A percentile compares a stretch with the other conserved stretches of the same genome.
Evolutionary conservation across 2,888 invertebrate genomes (phyloP).

Genomic region (Protonemura montana): DNA sequence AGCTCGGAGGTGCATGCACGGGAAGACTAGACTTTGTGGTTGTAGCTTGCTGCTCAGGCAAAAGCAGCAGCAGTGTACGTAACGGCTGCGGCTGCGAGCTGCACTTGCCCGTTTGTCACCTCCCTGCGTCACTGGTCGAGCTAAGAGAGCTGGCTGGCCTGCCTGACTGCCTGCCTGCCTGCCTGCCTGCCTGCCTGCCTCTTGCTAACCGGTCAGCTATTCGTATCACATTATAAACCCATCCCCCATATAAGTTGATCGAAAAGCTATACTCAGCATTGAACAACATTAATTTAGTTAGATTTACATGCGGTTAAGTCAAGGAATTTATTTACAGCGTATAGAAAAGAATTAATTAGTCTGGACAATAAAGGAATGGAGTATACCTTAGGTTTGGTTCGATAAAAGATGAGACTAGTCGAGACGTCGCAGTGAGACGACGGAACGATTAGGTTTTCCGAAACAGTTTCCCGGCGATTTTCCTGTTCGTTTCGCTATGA

Average conservation of each 20-base stretch:
- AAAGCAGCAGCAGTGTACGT: constrained; percentile 7
- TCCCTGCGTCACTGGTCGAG: constrained; percentile 23
- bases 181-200: background rate
- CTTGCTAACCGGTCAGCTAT: constrained; percentile 45
- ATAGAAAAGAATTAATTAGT: background rate
- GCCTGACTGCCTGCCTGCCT: no score
- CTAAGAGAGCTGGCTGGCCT: background rate
- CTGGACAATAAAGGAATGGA: constrained; percentile 4
- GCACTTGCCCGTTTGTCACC: constrained; percentile 47
- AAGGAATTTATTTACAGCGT: background rate
- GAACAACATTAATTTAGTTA: constrained; percentile 16
- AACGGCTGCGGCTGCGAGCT: background rate
- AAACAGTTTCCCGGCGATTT: background rate
- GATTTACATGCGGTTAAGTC: background rate
- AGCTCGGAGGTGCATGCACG: background rate
- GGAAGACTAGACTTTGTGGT: background rate
- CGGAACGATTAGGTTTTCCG: background rate
- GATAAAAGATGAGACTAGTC: background rate
- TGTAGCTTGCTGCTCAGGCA: background rate
- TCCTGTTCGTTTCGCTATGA: background rate
- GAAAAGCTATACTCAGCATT: constrained; percentile 34
- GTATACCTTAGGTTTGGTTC: background rate
- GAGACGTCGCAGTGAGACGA: background rate
- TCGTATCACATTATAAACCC: constrained; percentile 40
- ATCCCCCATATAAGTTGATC: constrained; percentile 35